Percentiles rank a stretch among this genome's conserved stretches.
These are phyloP conservation scores for Mormyrops boulengeri DNA, from an alignment of 2,797 vertebrate species.

Conservation along the genomic window DNA sequence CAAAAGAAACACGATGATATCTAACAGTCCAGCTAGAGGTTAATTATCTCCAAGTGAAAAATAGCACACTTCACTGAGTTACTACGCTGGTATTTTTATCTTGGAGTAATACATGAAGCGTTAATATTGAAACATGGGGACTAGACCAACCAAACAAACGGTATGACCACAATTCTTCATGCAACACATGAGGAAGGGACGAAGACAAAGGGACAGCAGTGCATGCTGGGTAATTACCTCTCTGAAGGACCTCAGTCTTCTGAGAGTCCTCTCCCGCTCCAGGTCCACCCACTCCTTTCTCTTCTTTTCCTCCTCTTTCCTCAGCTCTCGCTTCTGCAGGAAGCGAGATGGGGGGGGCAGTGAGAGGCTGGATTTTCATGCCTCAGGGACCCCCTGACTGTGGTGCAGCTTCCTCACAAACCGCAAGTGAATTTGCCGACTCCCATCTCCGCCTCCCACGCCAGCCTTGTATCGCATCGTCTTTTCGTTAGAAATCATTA, in stretches of 20 bases:
- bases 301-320: slow-evolving; percentile 77
- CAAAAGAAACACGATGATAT: not conserved
- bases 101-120: not conserved
- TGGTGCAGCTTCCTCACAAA: not conserved
- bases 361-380: not conserved
- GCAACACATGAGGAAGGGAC: not conserved
- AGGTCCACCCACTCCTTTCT: slow-evolving; percentile 83
- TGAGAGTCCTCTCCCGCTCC: slow-evolving; percentile 86
- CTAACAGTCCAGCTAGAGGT: not conserved
- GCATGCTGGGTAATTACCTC: slow-evolving; percentile 59
- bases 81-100: not conserved
- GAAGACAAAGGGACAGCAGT: not conserved
- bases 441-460: not conserved
- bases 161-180: not conserved
- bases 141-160: not conserved
- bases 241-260: slow-evolving; percentile 79
- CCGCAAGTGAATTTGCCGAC: not conserved
- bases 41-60: not conserved
- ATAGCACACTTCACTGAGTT: not conserved
- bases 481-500: not conserved
- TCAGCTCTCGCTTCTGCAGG: slow-evolving; percentile 80
- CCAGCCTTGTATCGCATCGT: not conserved
- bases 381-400: not conserved
- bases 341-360: slow-evolving; percentile 8
- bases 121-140: not conserved